Evolutionary conservation across 2,888 invertebrate genomes (phyloP).

Genomic region (Piscicola geometra): DNA sequence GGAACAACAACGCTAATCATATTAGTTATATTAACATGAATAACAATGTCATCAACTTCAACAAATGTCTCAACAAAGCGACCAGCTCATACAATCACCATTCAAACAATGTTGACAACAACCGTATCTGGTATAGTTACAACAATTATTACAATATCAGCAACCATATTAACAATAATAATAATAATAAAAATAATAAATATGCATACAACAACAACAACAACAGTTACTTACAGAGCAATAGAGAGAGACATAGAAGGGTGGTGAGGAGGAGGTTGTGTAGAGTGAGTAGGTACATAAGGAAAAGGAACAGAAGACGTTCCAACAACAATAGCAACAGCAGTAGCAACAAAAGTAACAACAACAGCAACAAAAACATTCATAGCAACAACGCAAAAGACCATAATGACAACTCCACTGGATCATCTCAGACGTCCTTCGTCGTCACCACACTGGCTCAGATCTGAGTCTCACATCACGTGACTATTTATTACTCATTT

Average conservation of each 20-base stretch:
- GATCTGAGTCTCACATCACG: not conserved
- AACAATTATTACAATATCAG: not conserved
- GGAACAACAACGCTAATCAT: not conserved
- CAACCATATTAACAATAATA: not conserved
- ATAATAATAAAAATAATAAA: not conserved
- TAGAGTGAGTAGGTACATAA: not conserved
- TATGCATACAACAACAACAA: not conserved
- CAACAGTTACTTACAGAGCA: not conserved
- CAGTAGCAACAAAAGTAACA: not conserved
- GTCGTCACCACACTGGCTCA: not conserved
- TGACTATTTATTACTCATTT: too few species aligned
- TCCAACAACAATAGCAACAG: not conserved
- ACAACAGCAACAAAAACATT: not conserved
- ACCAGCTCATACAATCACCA: too few species aligned
- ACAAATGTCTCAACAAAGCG: too few species aligned
- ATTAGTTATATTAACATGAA: not conserved
- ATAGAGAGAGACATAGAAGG: not conserved
- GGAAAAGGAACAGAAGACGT: constrained; percentile 2
- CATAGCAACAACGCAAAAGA: not conserved
- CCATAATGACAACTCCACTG: not conserved
- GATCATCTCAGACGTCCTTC: constrained; percentile 4
- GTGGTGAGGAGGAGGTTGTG: not conserved
- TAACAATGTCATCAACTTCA: too few species aligned
- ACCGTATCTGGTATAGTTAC: not conserved
- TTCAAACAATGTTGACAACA: too few species aligned